Conservation (phyloP, 2,797 vertebrate genomes). For the Periparus ater region DNA sequence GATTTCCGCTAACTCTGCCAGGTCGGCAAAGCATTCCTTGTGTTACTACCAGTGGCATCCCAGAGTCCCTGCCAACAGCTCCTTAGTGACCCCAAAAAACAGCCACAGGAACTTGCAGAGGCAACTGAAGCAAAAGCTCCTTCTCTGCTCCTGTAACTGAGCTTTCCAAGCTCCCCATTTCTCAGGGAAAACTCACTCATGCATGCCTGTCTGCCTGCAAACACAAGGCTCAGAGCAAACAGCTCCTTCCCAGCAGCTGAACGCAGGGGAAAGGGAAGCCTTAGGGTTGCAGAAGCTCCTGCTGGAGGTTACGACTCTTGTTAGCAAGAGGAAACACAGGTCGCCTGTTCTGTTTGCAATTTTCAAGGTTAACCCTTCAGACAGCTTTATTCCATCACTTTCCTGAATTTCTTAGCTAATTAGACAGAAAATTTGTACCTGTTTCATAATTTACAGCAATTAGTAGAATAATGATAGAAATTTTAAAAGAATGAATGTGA, state of each 20-base stretch:
- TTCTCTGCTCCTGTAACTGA: neutral
- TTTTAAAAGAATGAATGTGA: slow-evolving; percentile 20
- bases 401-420: slow-evolving; percentile 12
- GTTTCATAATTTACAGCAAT: slow-evolving; percentile 27
- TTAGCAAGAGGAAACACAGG: neutral
- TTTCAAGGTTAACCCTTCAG: slow-evolving; percentile 32
- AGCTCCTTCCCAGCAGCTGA: neutral
- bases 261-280: neutral
- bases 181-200: neutral
- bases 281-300: neutral
- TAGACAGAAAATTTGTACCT: slow-evolving; percentile 27
- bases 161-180: neutral
- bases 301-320: neutral
- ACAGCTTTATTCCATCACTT: neutral
- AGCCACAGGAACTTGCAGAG: neutral
- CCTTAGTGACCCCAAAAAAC: neutral
- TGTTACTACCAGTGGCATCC: neutral
- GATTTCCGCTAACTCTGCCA: neutral
- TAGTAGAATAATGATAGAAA: neutral
- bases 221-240: neutral
- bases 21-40: neutral
- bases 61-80: neutral
- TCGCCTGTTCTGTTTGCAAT: neutral
- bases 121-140: neutral
- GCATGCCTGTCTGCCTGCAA: neutral